These are phyloP conservation scores for Brachionus rubens DNA, from an alignment of 1,140 invertebrate species.

Conservation along the genomic window DNA sequence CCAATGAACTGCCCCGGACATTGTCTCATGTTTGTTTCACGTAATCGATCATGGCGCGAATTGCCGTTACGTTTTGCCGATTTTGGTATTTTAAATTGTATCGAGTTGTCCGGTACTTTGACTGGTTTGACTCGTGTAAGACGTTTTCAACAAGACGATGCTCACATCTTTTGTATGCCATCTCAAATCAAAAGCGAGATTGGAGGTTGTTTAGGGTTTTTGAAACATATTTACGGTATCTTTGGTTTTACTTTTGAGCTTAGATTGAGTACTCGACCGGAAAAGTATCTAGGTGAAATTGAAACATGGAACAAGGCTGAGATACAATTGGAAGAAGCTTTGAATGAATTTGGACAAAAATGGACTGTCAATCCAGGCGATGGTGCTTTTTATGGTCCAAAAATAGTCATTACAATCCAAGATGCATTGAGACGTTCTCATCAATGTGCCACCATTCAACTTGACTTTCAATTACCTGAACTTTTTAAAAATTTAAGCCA, in stretches of 20 bases:
- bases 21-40: conserved; percentile 83
- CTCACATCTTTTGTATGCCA: conserved; percentile 90
- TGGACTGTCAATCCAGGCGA: conserved; percentile 87
- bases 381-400: conserved; percentile 98
- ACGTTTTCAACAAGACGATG: conserved; percentile 97
- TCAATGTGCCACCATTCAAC: conserved; percentile 96
- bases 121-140: conserved; percentile 89
- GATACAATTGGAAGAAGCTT: conserved; percentile 74
- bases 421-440: conserved; percentile 83
- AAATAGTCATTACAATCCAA: conserved; percentile 95
- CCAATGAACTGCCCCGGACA: conserved; percentile 99
- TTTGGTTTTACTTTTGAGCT: conserved; percentile 94
- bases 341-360: conserved; percentile 77
- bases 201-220: conserved; percentile 77
- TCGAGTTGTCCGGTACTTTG: conserved; percentile 90
- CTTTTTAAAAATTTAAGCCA: too few relatives aligned
- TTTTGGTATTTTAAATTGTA: conserved; percentile 94
- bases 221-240: conserved; percentile 78
- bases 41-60: conserved; percentile 86
- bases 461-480: conserved; percentile 94
- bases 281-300: conserved; percentile 87
- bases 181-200: conserved; percentile 87
- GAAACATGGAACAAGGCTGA: conserved; percentile 71
- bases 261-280: conserved; percentile 86
- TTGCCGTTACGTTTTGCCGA: conserved; percentile 89